Evolutionary conservation across 2,888 invertebrate genomes (phyloP).

Genomic region (Desoria tigrina): DNA sequence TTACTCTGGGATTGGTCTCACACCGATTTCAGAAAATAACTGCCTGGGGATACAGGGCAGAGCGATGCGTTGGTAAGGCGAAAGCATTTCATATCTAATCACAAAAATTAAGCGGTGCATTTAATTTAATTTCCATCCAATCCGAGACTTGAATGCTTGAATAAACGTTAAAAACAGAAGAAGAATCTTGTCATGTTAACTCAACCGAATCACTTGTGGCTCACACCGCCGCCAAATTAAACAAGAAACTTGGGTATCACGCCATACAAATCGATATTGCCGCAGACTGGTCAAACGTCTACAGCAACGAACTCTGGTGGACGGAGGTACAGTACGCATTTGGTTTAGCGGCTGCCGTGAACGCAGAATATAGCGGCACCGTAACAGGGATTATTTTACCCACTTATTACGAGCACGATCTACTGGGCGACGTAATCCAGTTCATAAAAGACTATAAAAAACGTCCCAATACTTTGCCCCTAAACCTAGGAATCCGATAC

Average conservation of each 20-base stretch:
- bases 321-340: not conserved
- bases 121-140: not conserved
- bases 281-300: not conserved
- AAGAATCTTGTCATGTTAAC: not conserved
- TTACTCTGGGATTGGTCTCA: not conserved
- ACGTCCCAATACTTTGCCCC: not conserved
- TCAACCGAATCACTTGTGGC: not conserved
- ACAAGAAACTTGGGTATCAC: not conserved
- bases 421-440: too few relatives aligned
- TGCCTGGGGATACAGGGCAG: not conserved
- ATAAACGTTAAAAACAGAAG: too few relatives aligned
- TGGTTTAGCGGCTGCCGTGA: not conserved
- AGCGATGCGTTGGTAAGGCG: not conserved
- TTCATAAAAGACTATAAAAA: too few relatives aligned
- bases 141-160: not conserved
- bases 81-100: not conserved
- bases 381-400: constrained; percentile 3
- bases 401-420: not conserved
- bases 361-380: not conserved
- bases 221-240: not conserved
- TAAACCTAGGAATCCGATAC: not conserved
- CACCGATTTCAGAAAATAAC: not conserved
- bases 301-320: not conserved
- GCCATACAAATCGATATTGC: not conserved
- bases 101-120: too few relatives aligned